phyloP scores from a whole-genome alignment of 2,113 vertebrate genomes.

The Heloderma charlesbogerti region DNA sequence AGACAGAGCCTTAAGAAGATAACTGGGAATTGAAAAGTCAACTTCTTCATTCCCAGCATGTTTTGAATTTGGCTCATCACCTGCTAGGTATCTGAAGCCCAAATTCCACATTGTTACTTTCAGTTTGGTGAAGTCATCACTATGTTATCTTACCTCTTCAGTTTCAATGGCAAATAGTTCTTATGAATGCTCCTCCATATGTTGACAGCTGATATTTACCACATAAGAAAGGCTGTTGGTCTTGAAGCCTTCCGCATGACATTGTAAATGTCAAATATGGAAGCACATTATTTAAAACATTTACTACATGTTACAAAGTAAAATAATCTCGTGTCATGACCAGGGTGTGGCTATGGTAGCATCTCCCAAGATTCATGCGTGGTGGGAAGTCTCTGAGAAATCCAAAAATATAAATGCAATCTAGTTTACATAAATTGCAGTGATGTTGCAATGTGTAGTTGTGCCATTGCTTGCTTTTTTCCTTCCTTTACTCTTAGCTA shows the following conservation, averaged over 20 bases:
- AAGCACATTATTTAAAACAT: background rate
- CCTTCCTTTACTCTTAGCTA: background rate
- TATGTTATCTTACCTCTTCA: background rate
- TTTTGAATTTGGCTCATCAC: background rate
- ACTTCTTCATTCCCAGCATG: background rate
- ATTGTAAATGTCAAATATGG: background rate
- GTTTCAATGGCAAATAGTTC: background rate
- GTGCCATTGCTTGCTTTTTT: slow-evolving; percentile 36
- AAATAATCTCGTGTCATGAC: background rate
- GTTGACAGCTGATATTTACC: background rate
- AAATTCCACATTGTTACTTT: background rate
- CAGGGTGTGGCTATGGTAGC: background rate
- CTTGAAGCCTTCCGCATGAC: background rate
- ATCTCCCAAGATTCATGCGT: background rate
- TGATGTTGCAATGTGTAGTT: slow-evolving; percentile 1
- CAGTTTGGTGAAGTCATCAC: fast-evolving
- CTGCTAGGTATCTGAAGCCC: background rate
- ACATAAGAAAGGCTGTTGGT: background rate
- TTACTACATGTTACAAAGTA: background rate
- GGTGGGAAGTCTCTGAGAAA: background rate
- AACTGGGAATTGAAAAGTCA: background rate
- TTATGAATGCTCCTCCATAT: background rate
- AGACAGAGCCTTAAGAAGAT: background rate
- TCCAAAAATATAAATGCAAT: background rate
- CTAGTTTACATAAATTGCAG: background rate